phyloP scores from a whole-genome alignment of 2,113 vertebrate genomes.

The Nyctereutes procyonoides region DNA sequence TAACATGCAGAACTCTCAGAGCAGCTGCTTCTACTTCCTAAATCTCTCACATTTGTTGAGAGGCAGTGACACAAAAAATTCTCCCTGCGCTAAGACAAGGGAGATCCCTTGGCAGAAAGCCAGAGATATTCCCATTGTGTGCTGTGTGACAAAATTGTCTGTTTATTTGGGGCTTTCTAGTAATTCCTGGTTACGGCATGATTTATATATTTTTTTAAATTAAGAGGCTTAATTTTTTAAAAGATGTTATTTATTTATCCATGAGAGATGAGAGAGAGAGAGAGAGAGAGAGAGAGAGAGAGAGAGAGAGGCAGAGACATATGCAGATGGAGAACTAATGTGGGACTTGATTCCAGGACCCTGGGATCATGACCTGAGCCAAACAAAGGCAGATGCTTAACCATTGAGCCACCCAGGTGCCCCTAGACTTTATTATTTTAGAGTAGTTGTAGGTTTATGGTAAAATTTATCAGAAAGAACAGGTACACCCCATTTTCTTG shows the following conservation, averaged over 20 bases:
- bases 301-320: no score
- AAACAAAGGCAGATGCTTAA: no score
- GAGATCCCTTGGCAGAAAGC: not conserved
- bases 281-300: no score
- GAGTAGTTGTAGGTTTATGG: not conserved
- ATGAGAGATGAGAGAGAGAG: no score
- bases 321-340: no score
- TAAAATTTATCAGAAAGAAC: not conserved
- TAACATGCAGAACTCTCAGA: not conserved
- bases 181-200: not conserved
- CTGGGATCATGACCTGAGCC: no score
- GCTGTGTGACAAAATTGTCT: not conserved
- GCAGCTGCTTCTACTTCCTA: not conserved
- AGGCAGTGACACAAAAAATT: not conserved
- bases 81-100: not conserved
- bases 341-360: no score
- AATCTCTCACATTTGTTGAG: not conserved
- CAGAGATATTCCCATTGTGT: not conserved
- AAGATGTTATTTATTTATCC: no score
- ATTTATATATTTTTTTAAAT: not conserved
- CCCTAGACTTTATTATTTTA: not conserved
- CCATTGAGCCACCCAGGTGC: no score
- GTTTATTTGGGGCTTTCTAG: not conserved
- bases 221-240: not conserved
- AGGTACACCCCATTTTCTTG: not conserved